These are phyloP conservation scores for Papilio demoleus DNA, from an alignment of 2,888 invertebrate genomes.

Conservation along the genomic window DNA sequence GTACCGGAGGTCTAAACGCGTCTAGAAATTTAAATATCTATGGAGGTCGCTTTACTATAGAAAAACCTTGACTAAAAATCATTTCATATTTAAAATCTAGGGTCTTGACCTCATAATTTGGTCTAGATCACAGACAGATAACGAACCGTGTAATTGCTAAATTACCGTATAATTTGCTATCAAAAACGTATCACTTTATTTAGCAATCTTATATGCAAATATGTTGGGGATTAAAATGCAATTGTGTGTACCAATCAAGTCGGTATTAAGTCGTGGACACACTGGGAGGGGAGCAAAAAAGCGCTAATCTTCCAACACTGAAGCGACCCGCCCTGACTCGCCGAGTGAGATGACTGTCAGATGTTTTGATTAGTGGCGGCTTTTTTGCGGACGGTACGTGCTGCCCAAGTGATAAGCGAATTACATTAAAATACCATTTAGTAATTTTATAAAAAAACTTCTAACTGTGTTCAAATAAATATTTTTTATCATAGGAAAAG, in stretches of 20 bases:
- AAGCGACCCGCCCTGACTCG: slow-evolving; percentile 44
- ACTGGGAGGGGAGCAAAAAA: slow-evolving; percentile 34
- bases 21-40: no score
- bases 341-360: slow-evolving; percentile 46
- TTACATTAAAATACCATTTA: neutral
- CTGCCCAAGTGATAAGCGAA: slow-evolving; percentile 13
- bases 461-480: no score
- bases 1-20: no score
- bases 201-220: slow-evolving; percentile 28
- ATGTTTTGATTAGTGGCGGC: slow-evolving; percentile 45
- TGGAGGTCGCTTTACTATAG: no score
- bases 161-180: slow-evolving; percentile 21
- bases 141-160: slow-evolving; percentile 13
- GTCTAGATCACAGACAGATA: slow-evolving; percentile 15
- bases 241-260: slow-evolving; percentile 38
- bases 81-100: no score
- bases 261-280: slow-evolving; percentile 34
- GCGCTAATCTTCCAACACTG: slow-evolving; percentile 44
- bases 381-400: slow-evolving; percentile 41
- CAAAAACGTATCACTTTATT: neutral
- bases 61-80: no score
- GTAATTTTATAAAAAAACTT: no score
- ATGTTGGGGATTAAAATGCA: slow-evolving; percentile 39
- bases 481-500: no score
- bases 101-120: no score